These are phyloP conservation scores for Brachionus sp. DNA, from an alignment of 1,140 invertebrate species.

Conservation along the genomic window DNA sequence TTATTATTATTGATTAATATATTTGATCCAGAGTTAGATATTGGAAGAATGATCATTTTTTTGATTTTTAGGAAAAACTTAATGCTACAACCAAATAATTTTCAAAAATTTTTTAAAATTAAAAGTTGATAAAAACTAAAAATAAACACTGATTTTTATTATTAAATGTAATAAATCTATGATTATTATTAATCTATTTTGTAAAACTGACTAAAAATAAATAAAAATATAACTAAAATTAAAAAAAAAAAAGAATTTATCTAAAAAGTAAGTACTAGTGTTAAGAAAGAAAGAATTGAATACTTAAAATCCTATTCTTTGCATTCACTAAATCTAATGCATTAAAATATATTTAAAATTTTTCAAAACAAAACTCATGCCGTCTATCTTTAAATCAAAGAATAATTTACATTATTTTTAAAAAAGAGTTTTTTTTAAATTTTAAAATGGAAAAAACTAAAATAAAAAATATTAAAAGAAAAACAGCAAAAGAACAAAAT, in stretches of 20 bases:
- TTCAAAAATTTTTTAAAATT: no score
- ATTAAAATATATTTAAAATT: conserved; percentile 1
- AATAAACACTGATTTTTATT: no score
- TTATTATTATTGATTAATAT: no score
- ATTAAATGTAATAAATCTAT: no score
- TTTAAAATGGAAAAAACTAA: conserved; percentile 6
- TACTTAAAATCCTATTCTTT: not conserved
- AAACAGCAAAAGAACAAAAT: not conserved
- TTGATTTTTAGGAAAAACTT: no score
- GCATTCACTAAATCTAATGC: not conserved
- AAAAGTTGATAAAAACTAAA: no score
- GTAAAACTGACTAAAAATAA: no score
- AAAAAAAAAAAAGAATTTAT: not conserved
- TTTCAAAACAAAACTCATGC: conserved; percentile 30
- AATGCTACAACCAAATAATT: no score
- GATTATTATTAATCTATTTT: no score
- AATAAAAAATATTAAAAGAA: conserved; percentile 4
- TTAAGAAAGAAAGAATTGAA: not conserved
- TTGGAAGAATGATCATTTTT: no score
- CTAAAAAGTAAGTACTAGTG: not conserved
- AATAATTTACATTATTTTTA: conserved; percentile 2
- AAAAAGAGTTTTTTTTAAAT: not conserved
- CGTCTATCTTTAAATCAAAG: conserved; percentile 5
- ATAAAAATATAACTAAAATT: no score
- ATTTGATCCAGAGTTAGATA: no score